These are phyloP conservation scores for Piprites chloris DNA, from an alignment of 2,113 vertebrate genomes.

Conservation along the genomic window DNA sequence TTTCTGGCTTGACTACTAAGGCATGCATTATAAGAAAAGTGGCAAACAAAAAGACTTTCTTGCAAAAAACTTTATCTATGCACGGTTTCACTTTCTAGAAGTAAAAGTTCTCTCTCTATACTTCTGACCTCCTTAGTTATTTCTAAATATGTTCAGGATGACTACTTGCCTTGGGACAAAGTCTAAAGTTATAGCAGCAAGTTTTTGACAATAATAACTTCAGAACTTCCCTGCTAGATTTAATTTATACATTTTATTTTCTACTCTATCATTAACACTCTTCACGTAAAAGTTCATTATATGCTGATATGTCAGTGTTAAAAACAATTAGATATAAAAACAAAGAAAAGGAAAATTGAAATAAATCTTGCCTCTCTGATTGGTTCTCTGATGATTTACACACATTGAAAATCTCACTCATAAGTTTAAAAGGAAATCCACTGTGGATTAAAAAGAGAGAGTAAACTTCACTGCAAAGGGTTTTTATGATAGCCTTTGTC, in stretches of 20 bases:
- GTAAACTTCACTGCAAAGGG: background rate
- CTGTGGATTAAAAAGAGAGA: background rate
- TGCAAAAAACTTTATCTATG: background rate
- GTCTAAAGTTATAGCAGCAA: background rate
- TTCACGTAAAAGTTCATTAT: too few relatives aligned
- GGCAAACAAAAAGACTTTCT: background rate
- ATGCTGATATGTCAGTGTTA: background rate
- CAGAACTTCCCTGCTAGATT: background rate
- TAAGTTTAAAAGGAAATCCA: background rate
- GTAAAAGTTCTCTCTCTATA: background rate
- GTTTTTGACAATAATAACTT: background rate
- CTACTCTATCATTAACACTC: background rate
- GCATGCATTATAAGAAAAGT: background rate
- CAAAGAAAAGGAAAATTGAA: background rate
- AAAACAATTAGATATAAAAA: background rate
- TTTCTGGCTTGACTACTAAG: background rate
- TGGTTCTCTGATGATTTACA: background rate
- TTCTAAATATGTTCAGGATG: background rate
- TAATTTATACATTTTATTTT: background rate
- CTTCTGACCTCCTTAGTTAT: background rate
- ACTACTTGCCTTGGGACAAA: background rate
- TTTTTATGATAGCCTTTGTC: slow-evolving; percentile 4
- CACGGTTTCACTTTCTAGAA: background rate
- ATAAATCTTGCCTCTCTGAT: background rate
- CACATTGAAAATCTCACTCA: background rate